Evolutionary conservation across 2,888 invertebrate genomes (phyloP).

Genomic region (Epicampocera succincta): DNA sequence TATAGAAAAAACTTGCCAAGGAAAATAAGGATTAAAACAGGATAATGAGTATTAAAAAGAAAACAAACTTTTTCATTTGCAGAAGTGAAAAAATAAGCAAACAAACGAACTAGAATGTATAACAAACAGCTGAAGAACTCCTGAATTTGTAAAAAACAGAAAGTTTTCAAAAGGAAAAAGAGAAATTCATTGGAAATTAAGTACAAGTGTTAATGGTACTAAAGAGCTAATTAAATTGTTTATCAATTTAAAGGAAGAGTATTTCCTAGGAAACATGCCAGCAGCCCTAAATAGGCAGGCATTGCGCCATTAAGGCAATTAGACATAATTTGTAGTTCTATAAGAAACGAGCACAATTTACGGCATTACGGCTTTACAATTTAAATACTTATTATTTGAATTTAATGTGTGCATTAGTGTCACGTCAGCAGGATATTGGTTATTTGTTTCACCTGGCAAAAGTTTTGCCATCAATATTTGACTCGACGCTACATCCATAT

Average conservation of each 20-base stretch:
- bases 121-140: slow-evolving; percentile 12
- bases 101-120: slow-evolving; percentile 38
- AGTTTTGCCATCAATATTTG: too few species aligned
- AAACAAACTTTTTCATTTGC: slow-evolving; percentile 59
- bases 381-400: too few species aligned
- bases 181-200: slow-evolving; percentile 28
- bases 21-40: slow-evolving; percentile 56
- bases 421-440: too few species aligned
- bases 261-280: slow-evolving; percentile 12
- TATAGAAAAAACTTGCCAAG: slow-evolving; percentile 3
- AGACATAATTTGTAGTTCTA: too few species aligned
- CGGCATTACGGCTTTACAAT: too few species aligned
- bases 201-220: slow-evolving; percentile 36
- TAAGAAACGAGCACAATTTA: too few species aligned
- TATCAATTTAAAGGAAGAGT: slow-evolving; percentile 17
- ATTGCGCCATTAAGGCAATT: slow-evolving; percentile 27
- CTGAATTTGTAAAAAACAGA: slow-evolving; percentile 3
- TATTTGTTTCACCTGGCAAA: too few species aligned
- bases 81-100: slow-evolving; percentile 28
- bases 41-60: slow-evolving; percentile 54
- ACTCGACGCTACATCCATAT: too few species aligned
- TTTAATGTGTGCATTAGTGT: too few species aligned
- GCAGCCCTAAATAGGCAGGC: too few species aligned
- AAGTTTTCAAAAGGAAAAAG: slow-evolving; percentile 12
- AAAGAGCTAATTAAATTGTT: slow-evolving; percentile 58